A percentile compares a stretch with the other conserved stretches of the same genome.
These are phyloP conservation scores for Hetaerina titia DNA, from an alignment of 2,888 invertebrate species.

Conservation along the genomic window DNA sequence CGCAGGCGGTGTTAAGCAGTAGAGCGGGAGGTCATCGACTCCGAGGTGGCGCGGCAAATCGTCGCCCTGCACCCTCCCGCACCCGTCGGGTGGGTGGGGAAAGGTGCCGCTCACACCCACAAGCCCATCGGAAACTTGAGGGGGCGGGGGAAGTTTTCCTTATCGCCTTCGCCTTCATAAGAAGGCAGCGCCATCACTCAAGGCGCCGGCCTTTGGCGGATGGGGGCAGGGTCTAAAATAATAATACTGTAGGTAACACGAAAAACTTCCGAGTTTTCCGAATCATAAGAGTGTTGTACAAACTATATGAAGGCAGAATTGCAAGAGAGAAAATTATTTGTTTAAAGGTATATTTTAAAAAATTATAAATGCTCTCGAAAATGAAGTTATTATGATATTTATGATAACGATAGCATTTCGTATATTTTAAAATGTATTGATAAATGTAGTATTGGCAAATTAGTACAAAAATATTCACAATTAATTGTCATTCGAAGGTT, in stretches of 20 bases:
- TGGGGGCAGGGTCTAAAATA: neutral
- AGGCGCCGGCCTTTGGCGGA: neutral
- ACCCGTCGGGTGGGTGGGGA: neutral
- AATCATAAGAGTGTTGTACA: neutral
- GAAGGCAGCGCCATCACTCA: neutral
- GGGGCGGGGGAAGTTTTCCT: neutral
- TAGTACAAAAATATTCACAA: too few species aligned
- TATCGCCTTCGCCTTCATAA: neutral
- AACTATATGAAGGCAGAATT: neutral
- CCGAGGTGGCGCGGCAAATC: neutral
- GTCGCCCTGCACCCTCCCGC: neutral
- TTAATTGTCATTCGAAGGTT: too few species aligned
- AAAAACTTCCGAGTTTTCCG: neutral
- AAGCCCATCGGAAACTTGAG: neutral
- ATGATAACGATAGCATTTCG: too few species aligned
- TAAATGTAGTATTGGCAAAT: too few species aligned
- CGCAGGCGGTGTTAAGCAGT: neutral
- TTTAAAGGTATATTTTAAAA: too few species aligned
- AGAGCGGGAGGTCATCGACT: neutral
- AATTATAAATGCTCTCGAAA: too few species aligned
- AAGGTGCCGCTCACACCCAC: neutral
- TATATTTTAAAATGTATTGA: too few species aligned
- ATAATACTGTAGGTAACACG: neutral
- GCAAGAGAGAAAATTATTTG: too few species aligned
- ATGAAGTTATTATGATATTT: too few species aligned